A percentile compares a stretch with the other conserved stretches of the same genome.
phyloP scores from a whole-genome alignment of 2,113 vertebrate genomes.

The Ginglymostoma cirratum region DNA sequence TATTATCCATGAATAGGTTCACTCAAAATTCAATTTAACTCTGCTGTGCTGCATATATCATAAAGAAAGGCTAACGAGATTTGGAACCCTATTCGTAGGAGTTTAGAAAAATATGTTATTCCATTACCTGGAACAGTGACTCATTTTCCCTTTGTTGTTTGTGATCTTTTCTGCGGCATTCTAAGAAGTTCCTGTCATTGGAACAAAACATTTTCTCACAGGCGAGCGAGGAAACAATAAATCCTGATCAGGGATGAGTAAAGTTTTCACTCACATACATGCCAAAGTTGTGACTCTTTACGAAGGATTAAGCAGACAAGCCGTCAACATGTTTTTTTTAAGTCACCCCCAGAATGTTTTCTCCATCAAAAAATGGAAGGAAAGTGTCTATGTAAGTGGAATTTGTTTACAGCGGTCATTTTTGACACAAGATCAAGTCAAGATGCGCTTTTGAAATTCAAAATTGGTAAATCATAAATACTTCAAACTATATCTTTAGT shows the following conservation, averaged over 20 bases:
- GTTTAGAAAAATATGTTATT: not conserved
- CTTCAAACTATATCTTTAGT: not conserved
- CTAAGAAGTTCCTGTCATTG: not conserved
- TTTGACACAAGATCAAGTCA: not conserved
- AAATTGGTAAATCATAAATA: not conserved
- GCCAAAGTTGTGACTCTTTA: not conserved
- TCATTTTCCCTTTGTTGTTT: not conserved
- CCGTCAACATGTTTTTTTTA: not conserved
- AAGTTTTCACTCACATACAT: not conserved
- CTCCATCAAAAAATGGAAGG: not conserved
- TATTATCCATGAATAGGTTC: not conserved
- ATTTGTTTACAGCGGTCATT: not conserved
- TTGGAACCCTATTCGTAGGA: not conserved
- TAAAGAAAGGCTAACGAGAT: not conserved
- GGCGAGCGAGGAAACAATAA: not conserved
- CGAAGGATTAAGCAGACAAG: not conserved
- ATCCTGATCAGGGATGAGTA: not conserved
- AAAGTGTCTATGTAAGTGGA: not conserved
- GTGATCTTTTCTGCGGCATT: not conserved
- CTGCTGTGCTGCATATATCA: not conserved
- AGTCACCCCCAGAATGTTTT: not conserved
- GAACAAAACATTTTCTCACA: not conserved
- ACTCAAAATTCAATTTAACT: not conserved
- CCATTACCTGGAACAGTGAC: constrained; percentile 6
- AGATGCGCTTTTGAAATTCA: not conserved